phyloP scores from a whole-genome alignment of 2,113 vertebrate genomes.

The Tyrannus savana region DNA sequence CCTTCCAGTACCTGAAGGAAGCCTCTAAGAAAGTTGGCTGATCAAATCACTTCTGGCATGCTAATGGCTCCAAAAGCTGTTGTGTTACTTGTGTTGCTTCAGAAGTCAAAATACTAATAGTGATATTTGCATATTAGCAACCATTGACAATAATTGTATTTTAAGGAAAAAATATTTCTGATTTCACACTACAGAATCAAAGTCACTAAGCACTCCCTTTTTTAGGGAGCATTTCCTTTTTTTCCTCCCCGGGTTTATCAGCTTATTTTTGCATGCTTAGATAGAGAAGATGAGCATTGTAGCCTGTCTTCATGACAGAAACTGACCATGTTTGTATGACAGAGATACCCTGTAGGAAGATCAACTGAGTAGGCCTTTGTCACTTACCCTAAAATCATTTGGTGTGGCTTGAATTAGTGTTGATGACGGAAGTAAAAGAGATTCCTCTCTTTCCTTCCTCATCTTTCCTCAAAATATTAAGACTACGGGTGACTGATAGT shows the following conservation, averaged over 20 bases:
- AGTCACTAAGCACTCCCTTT: background rate
- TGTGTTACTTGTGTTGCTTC: background rate
- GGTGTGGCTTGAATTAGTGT: background rate
- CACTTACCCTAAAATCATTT: background rate
- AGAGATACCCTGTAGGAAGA: background rate
- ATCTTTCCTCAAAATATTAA: background rate
- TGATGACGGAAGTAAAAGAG: background rate
- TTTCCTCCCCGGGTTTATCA: background rate
- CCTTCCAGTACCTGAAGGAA: background rate
- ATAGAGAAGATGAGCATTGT: background rate
- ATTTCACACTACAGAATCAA: background rate
- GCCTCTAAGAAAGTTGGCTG: background rate
- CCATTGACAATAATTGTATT: background rate
- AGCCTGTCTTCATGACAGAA: background rate
- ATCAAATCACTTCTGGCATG: background rate
- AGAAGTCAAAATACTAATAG: background rate
- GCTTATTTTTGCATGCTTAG: background rate
- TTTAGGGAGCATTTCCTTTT: background rate
- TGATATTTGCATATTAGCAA: background rate
- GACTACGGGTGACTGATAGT: background rate
- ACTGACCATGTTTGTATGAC: background rate
- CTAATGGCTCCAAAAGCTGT: background rate
- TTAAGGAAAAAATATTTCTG: background rate
- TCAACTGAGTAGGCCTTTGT: background rate
- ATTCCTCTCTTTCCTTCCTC: background rate